Conservation (phyloP, 2,797 vertebrate genomes). For the Clarias fuscus region DNA sequence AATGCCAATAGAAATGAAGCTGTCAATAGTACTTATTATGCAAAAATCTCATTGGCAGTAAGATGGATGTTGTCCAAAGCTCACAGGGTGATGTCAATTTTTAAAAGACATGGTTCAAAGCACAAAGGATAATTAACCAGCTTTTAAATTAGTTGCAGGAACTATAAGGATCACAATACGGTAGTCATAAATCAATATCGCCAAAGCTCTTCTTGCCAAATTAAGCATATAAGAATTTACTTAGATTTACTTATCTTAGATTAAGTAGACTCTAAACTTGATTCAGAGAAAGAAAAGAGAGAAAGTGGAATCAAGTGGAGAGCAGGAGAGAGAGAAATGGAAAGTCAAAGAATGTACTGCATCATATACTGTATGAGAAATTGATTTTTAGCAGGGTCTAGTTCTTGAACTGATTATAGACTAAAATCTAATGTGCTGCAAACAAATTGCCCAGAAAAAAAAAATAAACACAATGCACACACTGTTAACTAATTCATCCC, state of each 20-base stretch:
- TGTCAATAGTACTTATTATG: conserved; percentile 50
- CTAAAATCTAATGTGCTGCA: conserved; percentile 68
- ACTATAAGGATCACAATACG: conserved; percentile 14
- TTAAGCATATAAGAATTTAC: conserved; percentile 10
- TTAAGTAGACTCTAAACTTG: conserved; percentile 9
- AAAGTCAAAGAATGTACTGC: conserved; percentile 1
- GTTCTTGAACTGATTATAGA: conserved; percentile 71
- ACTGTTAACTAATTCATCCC: conserved; percentile 7
- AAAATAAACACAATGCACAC: conserved; percentile 52
- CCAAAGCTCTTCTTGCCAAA: neutral
- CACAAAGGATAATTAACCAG: conserved; percentile 39
- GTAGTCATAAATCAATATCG: conserved; percentile 25
- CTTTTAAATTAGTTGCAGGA: conserved; percentile 26
- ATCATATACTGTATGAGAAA: conserved; percentile 58
- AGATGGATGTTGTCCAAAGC: conserved; percentile 41
- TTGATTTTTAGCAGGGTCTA: conserved; percentile 68
- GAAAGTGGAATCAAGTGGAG: neutral
- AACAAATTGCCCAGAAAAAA: conserved; percentile 53
- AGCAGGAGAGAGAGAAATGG: neutral
- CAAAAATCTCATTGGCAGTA: conserved; percentile 44
- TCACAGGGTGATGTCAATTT: conserved; percentile 28
- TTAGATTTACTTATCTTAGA: neutral
- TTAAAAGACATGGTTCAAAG: conserved; percentile 27
- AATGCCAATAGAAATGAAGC: conserved; percentile 40
- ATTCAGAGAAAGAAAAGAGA: neutral